phyloP scores from a whole-genome alignment of 1,140 invertebrate genomes.

The Heliconius hewitsoni region DNA sequence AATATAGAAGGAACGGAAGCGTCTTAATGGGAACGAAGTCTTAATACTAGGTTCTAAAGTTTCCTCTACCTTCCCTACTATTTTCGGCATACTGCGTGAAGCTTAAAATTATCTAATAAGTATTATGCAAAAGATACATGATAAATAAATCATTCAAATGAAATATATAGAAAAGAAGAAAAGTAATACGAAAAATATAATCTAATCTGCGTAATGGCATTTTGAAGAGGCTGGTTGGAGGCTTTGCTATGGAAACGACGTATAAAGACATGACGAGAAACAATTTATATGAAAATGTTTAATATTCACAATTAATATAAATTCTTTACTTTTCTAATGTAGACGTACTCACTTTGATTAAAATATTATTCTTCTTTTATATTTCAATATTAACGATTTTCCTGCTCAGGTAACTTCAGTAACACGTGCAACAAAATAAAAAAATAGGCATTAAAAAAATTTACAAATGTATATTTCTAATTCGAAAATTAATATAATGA shows the following conservation, averaged over 20 bases:
- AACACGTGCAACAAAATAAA: neutral
- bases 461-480: too few species aligned
- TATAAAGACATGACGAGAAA: neutral
- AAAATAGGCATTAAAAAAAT: too few species aligned
- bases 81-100: neutral
- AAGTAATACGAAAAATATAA: neutral
- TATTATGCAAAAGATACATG: too few species aligned
- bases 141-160: neutral
- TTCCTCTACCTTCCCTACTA: too few species aligned
- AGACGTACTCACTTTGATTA: neutral
- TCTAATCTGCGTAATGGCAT: neutral
- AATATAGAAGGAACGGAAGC: too few species aligned
- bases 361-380: neutral
- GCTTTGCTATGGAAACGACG: neutral
- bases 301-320: slow-evolving; percentile 7
- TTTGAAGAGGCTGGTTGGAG: neutral
- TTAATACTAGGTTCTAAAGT: too few species aligned
- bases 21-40: too few species aligned
- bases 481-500: too few species aligned
- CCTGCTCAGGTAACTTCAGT: neutral
- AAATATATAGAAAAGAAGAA: neutral
- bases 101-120: too few species aligned
- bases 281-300: slow-evolving; percentile 7
- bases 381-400: neutral
- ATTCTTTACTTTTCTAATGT: neutral